A percentile compares a stretch with the other conserved stretches of the same genome.
These are phyloP conservation scores for Himalopsyche anomala DNA, from an alignment of 2,888 invertebrate species.

Conservation along the genomic window DNA sequence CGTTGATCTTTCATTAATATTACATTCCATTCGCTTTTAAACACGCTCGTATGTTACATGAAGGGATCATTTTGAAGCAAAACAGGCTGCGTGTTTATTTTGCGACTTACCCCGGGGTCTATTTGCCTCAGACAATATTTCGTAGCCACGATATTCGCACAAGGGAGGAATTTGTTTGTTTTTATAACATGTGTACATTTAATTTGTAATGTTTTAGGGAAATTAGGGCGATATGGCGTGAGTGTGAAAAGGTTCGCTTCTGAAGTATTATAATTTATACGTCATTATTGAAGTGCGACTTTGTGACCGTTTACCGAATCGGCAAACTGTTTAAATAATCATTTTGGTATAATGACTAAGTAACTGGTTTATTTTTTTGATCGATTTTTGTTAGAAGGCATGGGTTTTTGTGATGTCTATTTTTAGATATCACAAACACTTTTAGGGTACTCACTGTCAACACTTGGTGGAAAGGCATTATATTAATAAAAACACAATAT, in stretches of 20 bases:
- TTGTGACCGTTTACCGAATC: not conserved
- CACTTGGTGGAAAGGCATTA: no score
- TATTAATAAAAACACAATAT: no score
- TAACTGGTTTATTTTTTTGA: no score
- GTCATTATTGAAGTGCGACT: not conserved
- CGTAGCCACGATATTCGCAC: conserved; percentile 15
- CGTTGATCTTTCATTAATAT: not conserved
- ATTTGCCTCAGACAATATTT: conserved; percentile 26
- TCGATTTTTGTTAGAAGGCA: no score
- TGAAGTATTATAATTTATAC: not conserved
- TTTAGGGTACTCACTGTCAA: no score
- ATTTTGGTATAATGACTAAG: no score
- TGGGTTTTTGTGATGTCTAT: no score
- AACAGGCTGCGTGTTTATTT: not conserved
- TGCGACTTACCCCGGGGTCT: conserved; percentile 31
- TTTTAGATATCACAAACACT: no score
- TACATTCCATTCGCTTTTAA: not conserved
- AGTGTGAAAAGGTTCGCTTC: conserved; percentile 14
- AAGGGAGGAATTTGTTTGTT: conserved; percentile 26
- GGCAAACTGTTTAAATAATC: no score
- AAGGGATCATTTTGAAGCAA: conserved; percentile 4
- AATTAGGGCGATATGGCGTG: not conserved
- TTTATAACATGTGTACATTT: conserved; percentile 30
- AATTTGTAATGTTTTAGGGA: conserved; percentile 21
- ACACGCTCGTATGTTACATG: not conserved